These are phyloP conservation scores for Yponomeuta malinellus DNA, from an alignment of 2,888 invertebrate species.

Conservation along the genomic window DNA sequence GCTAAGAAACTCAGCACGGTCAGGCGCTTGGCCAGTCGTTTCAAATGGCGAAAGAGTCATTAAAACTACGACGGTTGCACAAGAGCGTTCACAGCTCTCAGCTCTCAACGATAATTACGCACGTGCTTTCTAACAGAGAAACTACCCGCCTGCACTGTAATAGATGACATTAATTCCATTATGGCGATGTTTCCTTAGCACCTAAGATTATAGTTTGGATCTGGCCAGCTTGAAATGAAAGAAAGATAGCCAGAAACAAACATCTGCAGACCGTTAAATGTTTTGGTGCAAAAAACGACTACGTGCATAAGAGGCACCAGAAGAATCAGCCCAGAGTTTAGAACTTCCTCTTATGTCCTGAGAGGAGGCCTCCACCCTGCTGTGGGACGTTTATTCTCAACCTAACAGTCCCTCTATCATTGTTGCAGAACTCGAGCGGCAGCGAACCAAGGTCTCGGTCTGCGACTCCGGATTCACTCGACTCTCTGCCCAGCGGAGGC, in stretches of 20 bases:
- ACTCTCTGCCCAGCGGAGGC: conserved; percentile 81
- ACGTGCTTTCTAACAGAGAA: conserved; percentile 9
- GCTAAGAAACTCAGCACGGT: too few relatives aligned
- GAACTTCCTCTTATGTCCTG: too few relatives aligned
- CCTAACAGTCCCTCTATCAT: background rate
- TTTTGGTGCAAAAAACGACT: too few relatives aligned
- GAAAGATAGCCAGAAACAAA: too few relatives aligned
- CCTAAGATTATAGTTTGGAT: too few relatives aligned
- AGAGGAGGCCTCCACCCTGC: too few relatives aligned
- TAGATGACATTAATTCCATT: conserved; percentile 9
- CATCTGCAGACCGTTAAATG: too few relatives aligned
- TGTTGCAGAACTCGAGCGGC: conserved; percentile 82
- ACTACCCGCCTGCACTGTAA: conserved; percentile 6
- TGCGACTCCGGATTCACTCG: conserved; percentile 92
- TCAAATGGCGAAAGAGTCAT: conserved; percentile 12
- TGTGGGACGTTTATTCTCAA: too few relatives aligned
- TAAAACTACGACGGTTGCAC: conserved; percentile 12
- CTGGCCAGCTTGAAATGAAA: too few relatives aligned
- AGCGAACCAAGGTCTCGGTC: conserved; percentile 89
- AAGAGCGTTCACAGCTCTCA: conserved; percentile 6
- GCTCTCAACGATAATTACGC: conserved; percentile 11
- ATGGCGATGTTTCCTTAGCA: background rate
- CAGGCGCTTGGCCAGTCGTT: too few relatives aligned
- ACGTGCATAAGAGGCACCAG: too few relatives aligned
- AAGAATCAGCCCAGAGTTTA: too few relatives aligned